phyloP scores from a whole-genome alignment of 2,113 vertebrate genomes.

The Alces alces region DNA sequence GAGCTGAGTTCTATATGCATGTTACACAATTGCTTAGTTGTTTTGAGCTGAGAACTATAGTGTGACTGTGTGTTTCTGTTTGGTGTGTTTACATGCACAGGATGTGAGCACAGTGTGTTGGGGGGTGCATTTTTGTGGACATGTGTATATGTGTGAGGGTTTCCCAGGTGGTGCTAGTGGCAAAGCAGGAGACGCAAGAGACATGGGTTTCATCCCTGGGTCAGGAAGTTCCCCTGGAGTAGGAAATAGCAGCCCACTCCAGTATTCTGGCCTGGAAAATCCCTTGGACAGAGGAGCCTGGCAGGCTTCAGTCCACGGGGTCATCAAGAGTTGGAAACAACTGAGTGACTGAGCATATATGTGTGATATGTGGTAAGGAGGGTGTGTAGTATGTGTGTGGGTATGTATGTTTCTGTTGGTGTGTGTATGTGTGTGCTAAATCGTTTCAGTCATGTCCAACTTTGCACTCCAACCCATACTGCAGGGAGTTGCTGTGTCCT shows the following conservation, averaged over 20 bases:
- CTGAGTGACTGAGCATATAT: not conserved
- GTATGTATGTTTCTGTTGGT: not conserved
- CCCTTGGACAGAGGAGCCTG: not conserved
- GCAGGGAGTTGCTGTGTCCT: not conserved
- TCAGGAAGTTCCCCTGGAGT: not conserved
- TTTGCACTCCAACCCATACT: not conserved
- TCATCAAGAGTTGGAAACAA: not conserved
- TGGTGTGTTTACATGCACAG: rapidly evolving
- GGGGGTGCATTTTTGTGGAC: not conserved
- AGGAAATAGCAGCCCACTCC: not conserved
- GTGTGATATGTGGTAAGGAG: not conserved
- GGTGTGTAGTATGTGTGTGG: not conserved
- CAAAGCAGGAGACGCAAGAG: not conserved
- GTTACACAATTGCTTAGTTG: not conserved
- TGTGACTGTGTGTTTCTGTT: too few species aligned
- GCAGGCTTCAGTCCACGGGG: not conserved
- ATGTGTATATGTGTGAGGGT: not conserved
- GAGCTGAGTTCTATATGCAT: not conserved
- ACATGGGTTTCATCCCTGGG: not conserved
- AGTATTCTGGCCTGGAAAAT: not conserved
- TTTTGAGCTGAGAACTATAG: not conserved
- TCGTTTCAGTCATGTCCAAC: not conserved
- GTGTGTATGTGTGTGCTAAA: not conserved
- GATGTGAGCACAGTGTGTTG: not conserved
- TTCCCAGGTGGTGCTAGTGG: not conserved